Evolutionary conservation across 2,888 invertebrate species (phyloP).

Genomic region (Syrista parreyssii): DNA sequence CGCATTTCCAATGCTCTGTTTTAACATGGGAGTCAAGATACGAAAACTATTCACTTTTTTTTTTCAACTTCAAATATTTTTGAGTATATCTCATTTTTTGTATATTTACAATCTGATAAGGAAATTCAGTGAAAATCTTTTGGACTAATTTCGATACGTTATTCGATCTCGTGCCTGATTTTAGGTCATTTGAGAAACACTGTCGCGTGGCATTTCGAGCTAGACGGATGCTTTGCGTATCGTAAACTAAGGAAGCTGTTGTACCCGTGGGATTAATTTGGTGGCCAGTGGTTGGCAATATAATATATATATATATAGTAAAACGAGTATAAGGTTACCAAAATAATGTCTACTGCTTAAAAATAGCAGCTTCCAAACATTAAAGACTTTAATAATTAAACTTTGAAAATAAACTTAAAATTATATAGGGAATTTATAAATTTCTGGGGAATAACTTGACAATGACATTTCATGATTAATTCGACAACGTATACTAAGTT

Average conservation of each 20-base stretch:
- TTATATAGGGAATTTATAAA: no score
- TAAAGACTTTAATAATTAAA: no score
- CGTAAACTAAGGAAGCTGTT: conserved; percentile 21
- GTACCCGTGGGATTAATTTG: conserved; percentile 17
- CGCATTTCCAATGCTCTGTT: no score
- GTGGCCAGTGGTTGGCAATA: conserved; percentile 12
- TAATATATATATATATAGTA: not conserved
- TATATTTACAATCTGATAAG: not conserved
- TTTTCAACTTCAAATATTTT: not conserved
- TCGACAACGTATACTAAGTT: no score
- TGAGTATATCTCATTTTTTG: not conserved
- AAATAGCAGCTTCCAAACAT: no score
- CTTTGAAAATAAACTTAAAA: no score
- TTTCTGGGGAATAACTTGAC: no score
- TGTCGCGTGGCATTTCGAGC: not conserved
- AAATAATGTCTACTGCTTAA: no score
- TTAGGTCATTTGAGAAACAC: not conserved
- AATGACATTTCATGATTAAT: no score
- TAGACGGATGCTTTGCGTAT: conserved; percentile 13
- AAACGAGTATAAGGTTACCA: no score
- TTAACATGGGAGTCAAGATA: not conserved
- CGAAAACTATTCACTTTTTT: not conserved
- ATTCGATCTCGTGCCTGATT: not conserved
- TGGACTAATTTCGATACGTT: not conserved
- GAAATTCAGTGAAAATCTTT: not conserved